Conservation (phyloP, 2,113 vertebrate genomes). For the Aptenodytes forsteri region DNA sequence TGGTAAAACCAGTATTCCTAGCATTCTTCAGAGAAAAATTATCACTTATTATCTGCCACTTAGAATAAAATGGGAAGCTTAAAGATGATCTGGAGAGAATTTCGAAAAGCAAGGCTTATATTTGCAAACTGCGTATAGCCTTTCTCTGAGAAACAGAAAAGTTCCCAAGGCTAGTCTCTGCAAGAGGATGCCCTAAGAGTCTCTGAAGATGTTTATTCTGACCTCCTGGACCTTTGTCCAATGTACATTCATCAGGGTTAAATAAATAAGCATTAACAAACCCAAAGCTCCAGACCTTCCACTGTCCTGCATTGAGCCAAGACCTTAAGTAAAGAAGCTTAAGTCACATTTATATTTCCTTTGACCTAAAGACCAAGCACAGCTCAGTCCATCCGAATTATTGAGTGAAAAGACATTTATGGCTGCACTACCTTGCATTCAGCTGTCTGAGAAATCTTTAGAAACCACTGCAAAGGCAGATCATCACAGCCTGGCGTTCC, state of each 20-base stretch:
- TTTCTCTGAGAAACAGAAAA: background rate
- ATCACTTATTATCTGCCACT: background rate
- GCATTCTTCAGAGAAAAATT: background rate
- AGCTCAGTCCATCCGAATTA: background rate
- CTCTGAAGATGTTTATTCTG: background rate
- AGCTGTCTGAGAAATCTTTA: background rate
- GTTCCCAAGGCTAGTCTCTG: background rate
- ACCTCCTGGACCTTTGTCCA: background rate
- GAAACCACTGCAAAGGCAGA: background rate
- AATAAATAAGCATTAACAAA: slow-evolving; percentile 35
- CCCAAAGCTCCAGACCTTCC: background rate
- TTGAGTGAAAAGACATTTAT: background rate
- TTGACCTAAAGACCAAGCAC: background rate
- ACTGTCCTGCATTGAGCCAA: background rate
- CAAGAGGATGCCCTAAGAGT: background rate
- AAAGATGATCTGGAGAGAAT: background rate
- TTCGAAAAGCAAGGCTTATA: background rate
- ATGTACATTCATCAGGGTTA: background rate
- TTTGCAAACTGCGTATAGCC: background rate
- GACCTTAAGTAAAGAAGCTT: slow-evolving; percentile 5
- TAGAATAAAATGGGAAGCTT: background rate
- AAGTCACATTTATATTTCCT: slow-evolving; percentile 5
- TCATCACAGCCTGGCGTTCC: background rate
- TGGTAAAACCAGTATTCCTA: background rate
- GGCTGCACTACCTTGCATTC: background rate